These are phyloP conservation scores for Tinamus guttatus DNA, from an alignment of 2,113 vertebrate genomes.

Conservation along the genomic window DNA sequence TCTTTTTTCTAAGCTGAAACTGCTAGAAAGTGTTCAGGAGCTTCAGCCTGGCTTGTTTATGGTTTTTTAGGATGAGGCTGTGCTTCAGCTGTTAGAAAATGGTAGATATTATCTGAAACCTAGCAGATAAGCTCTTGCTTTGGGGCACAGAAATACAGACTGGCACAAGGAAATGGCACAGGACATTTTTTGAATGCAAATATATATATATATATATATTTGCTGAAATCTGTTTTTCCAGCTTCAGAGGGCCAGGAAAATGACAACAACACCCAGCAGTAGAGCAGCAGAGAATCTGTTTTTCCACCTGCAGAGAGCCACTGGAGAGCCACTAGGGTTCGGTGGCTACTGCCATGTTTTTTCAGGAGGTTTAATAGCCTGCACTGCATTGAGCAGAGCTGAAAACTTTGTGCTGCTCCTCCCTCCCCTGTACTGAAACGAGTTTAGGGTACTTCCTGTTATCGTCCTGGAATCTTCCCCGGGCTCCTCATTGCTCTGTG, in stretches of 20 bases:
- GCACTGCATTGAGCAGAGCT: not conserved
- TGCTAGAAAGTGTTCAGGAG: not conserved
- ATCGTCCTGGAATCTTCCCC: not conserved
- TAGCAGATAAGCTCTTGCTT: not conserved
- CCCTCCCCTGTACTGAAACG: not conserved
- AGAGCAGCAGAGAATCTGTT: not conserved
- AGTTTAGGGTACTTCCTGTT: not conserved
- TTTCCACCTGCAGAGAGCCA: not conserved
- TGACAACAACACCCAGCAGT: not conserved
- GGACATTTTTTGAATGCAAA: not conserved
- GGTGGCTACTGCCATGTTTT: not conserved
- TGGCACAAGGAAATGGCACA: not conserved
- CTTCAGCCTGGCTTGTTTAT: not conserved
- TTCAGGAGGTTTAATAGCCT: not conserved
- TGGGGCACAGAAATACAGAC: not conserved
- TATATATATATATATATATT: not conserved
- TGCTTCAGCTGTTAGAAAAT: not conserved
- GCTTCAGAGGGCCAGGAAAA: conserved; percentile 1
- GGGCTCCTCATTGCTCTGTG: not conserved
- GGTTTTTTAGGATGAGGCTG: not conserved
- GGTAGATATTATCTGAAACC: not conserved
- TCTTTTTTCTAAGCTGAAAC: not conserved
- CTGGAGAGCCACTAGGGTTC: not conserved
- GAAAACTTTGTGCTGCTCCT: not conserved
- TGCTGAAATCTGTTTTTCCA: conserved; percentile 26